phyloP scores from a whole-genome alignment of 1,140 invertebrate species.

The Lepidurus arcticus region DNA sequence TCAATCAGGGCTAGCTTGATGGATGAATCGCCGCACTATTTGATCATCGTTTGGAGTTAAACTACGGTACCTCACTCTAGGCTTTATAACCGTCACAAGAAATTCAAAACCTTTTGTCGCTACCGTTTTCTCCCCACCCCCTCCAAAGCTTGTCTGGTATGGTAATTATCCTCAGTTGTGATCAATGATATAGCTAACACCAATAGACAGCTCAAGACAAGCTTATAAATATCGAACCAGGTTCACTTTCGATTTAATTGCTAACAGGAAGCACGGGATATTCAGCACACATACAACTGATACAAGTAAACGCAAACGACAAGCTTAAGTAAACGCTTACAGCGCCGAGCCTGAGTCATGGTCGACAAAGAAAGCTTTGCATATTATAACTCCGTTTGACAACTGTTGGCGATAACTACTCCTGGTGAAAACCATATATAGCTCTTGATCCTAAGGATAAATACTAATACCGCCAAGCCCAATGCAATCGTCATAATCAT shows the following conservation, averaged over 20 bases:
- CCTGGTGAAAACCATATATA: background rate
- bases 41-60: slow-evolving; percentile 11
- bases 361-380: background rate
- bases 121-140: background rate
- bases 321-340: background rate
- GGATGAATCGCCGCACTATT: slow-evolving; percentile 5
- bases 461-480: background rate
- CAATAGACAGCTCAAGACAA: background rate
- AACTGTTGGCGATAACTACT: background rate
- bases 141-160: slow-evolving; percentile 2
- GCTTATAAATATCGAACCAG: slow-evolving; percentile 9
- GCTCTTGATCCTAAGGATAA: background rate
- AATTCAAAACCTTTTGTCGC: slow-evolving; percentile 7
- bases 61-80: background rate
- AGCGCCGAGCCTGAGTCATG: background rate
- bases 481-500: background rate
- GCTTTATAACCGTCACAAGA: slow-evolving; percentile 1
- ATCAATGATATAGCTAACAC: slow-evolving; percentile 9
- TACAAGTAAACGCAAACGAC: background rate
- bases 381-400: background rate
- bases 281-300: background rate
- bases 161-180: slow-evolving; percentile 16
- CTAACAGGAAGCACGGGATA: background rate
- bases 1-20: slow-evolving; percentile 15
- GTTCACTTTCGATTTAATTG: background rate